These are phyloP conservation scores for Gorsachius magnificus DNA, from an alignment of 2,797 vertebrate genomes.

Conservation along the genomic window DNA sequence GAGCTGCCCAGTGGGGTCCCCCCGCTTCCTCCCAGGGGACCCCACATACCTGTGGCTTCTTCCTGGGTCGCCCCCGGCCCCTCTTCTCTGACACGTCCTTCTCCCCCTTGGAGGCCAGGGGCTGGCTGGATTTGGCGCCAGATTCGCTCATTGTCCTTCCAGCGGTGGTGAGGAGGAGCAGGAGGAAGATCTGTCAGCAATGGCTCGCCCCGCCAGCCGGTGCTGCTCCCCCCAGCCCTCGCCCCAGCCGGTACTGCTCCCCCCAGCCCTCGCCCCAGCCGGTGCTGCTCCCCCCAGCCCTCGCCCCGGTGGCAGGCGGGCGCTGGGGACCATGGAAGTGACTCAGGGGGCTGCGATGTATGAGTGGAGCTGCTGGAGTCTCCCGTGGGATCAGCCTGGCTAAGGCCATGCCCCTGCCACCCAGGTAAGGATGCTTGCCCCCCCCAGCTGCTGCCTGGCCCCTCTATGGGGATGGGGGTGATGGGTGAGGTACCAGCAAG, in stretches of 20 bases:
- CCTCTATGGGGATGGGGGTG: not conserved
- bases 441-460: not conserved
- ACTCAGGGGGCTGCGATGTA: not conserved
- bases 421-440: not conserved
- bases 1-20: not conserved
- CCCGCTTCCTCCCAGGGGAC: not conserved
- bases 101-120: constrained; percentile 87
- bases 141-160: constrained; percentile 88
- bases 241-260: not conserved
- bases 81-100: constrained; percentile 91
- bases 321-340: not conserved
- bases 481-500: not conserved
- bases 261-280: not conserved
- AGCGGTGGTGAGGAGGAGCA: not conserved
- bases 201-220: rapidly evolving
- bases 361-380: rapidly evolving
- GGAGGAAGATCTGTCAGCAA: not conserved
- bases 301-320: not conserved
- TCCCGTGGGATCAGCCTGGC: rapidly evolving
- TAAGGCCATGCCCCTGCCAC: rapidly evolving
- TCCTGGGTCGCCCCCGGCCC: constrained; percentile 91
- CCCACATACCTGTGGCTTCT: constrained; percentile 84
- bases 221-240: too few relatives aligned
- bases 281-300: not conserved
- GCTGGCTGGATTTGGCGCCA: constrained; percentile 84